Conservation (phyloP, 2,888 invertebrate genomes). For the Phyto melanocephala region DNA sequence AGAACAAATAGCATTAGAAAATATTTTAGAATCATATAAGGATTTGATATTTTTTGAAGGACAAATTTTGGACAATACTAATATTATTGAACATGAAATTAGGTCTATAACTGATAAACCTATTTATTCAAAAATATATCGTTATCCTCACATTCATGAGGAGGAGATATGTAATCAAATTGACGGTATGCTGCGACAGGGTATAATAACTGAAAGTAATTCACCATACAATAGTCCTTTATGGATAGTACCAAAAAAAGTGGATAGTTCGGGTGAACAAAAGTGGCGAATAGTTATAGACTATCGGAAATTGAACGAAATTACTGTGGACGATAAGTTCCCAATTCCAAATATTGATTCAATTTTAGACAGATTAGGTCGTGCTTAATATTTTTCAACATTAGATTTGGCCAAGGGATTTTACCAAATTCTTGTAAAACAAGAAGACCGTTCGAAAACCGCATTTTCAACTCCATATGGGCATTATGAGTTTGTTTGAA, state of each 20-base stretch:
- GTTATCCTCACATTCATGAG: constrained; percentile 58
- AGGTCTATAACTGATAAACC: background rate
- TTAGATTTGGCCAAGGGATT: too few species aligned
- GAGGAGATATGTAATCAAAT: constrained; percentile 14
- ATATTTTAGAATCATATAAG: too few species aligned
- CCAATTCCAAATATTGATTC: constrained; percentile 67
- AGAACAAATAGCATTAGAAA: too few species aligned
- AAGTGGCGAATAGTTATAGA: constrained; percentile 20
- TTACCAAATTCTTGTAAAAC: too few species aligned
- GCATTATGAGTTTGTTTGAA: constrained; percentile 12
- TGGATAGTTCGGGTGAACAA: constrained; percentile 6
- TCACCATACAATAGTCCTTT: too few species aligned
- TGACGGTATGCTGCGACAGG: background rate
- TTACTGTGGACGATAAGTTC: too few species aligned
- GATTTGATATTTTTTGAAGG: constrained; percentile 8
- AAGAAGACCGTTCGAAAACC: too few species aligned
- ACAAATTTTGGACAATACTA: background rate
- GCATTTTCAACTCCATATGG: too few species aligned
- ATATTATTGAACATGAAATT: constrained; percentile 10
- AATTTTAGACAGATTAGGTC: constrained; percentile 68
- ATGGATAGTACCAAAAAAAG: too few species aligned
- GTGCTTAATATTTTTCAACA: constrained; percentile 55
- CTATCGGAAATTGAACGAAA: too few species aligned
- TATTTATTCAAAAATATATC: constrained; percentile 6
- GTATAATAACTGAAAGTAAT: too few species aligned